phyloP scores from a whole-genome alignment of 2,113 vertebrate species.

The Theristicus caerulescens region DNA sequence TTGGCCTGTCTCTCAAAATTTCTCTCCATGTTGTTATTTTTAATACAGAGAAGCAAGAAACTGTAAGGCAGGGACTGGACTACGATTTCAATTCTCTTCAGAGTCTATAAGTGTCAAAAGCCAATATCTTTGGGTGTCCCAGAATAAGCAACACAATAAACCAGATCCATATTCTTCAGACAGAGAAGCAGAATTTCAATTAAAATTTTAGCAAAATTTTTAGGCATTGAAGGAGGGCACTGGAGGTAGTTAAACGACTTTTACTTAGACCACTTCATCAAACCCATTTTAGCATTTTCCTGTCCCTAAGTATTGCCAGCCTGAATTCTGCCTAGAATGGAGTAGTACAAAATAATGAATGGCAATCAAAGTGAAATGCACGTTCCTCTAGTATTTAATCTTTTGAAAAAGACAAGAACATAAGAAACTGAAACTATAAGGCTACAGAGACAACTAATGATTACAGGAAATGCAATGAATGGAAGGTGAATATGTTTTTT shows the following conservation, averaged over 20 bases:
- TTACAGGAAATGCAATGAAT: background rate
- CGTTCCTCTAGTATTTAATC: background rate
- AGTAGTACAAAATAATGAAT: background rate
- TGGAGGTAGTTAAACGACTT: background rate
- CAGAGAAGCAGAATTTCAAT: background rate
- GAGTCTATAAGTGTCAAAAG: background rate
- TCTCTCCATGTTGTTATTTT: background rate
- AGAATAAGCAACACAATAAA: background rate
- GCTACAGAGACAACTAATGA: background rate
- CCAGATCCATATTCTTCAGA: background rate
- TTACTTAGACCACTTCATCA: background rate
- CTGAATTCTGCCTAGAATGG: background rate
- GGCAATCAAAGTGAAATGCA: background rate
- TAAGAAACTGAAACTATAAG: background rate
- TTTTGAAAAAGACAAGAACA: background rate
- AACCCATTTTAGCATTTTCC: background rate
- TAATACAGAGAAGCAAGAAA: background rate
- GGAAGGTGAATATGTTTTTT: background rate
- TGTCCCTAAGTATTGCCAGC: background rate
- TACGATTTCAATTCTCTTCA: background rate
- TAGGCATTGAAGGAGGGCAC: background rate
- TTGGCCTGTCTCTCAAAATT: background rate
- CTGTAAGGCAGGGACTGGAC: background rate
- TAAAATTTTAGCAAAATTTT: background rate
- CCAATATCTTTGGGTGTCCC: background rate